Base-by-base conservation (phyloP, 2,113 vertebrate genomes). In the Megaceryle maxima region DNA sequence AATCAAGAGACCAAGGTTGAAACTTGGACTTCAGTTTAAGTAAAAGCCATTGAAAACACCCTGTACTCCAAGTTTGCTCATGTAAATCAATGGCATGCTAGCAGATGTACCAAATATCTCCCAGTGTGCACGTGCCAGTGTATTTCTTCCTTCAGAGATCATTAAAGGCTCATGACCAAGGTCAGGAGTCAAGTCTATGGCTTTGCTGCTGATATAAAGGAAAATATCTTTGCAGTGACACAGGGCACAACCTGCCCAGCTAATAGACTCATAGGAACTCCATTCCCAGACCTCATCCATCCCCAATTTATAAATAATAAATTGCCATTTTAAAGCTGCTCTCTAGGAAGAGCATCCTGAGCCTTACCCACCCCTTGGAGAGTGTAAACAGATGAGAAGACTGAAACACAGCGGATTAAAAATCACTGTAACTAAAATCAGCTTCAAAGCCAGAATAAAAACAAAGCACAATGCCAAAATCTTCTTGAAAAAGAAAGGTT, bases 291-390 rank as follows among this genome's bases (percentile, higher is more conserved):
- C 28, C 77, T 92, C 88, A 87, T 72, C 83, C 37, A 69, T 35
- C 57, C 69, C 73, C 53, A 79, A 14, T 78, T 92, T 92, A 95
- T 94, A 94, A 96, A 96, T 89, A 90, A 96, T 92, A 94, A 82
- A 84, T 35, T 37, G 41, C 41, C 39, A 57, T 87, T 88, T 88
- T 59, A 76, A 93, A 94, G 44, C 57, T 51, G 46, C 63, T 95
- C 44, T 92, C 86, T 73, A 93, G 77, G 74, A 95, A 96, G 70
- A 73, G 20, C 39, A 73, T 82, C 76, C 51, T 76, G 67, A 91
- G 53, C 80, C 44, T 82, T 82, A 12, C 10, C 62, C 48, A 44
- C 26, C 29, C 77, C n/a, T 89, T 10, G 19, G 44, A 92, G 75
- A 83, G 37, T 2, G 3, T 41, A 90, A 82, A 84, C 60, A 81